phyloP scores from a whole-genome alignment of 2,113 vertebrate genomes.

The Corydoras maculifer region DNA sequence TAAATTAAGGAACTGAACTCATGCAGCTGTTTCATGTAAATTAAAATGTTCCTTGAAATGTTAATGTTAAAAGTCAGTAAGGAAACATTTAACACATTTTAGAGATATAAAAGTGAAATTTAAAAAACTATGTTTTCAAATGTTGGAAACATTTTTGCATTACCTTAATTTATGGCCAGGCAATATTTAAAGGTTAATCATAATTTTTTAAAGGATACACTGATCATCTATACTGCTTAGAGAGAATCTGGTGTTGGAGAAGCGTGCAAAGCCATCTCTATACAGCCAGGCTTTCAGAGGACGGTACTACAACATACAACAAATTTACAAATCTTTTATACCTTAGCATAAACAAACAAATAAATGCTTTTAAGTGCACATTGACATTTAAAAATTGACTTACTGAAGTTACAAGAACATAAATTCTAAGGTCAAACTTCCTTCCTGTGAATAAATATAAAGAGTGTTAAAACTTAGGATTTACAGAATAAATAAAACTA shows the following conservation, averaged over 20 bases:
- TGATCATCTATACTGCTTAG: constrained; percentile 75
- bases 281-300: constrained; percentile 78
- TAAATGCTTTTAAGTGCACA: background rate
- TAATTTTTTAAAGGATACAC: constrained; percentile 65
- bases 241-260: constrained; percentile 75
- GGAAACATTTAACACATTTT: too few relatives aligned
- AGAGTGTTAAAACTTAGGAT: background rate
- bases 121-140: too few relatives aligned
- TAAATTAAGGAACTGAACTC: too few relatives aligned
- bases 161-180: too few relatives aligned
- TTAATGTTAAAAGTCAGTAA: too few relatives aligned
- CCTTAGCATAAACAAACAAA: background rate
- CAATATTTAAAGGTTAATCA: too few relatives aligned
- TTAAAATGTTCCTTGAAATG: too few relatives aligned
- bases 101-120: too few relatives aligned
- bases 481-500: background rate
- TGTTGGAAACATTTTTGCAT: too few relatives aligned
- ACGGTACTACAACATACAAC: constrained; percentile 60
- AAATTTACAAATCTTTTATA: background rate
- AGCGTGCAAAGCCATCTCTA: constrained; percentile 77
- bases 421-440: constrained; percentile 82
- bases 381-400: constrained; percentile 41
- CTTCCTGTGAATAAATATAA: constrained; percentile 58
- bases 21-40: too few relatives aligned
- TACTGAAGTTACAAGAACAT: constrained; percentile 77